phyloP scores from a whole-genome alignment of 2,797 vertebrate species.

The Apogon talboti region DNA sequence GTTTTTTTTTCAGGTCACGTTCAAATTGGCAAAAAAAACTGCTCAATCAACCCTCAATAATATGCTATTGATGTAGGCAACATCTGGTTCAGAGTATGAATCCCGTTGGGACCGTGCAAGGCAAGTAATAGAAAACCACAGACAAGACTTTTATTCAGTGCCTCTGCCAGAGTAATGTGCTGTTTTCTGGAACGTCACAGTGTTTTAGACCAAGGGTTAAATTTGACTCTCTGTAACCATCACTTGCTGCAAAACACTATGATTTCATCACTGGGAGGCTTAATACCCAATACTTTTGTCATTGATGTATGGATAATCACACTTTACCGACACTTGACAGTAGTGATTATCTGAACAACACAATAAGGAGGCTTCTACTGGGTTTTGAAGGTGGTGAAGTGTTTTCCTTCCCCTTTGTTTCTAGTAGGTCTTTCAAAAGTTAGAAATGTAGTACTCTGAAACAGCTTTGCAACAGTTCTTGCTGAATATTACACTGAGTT shows the following conservation, averaged over 20 bases:
- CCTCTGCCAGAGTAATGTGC: not conserved
- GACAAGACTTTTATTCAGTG: not conserved
- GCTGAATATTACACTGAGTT: too few species aligned
- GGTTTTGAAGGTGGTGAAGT: not conserved
- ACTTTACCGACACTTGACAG: not conserved
- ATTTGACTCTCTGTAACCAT: not conserved
- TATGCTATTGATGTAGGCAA: not conserved
- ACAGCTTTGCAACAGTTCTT: too few species aligned
- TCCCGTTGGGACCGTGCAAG: not conserved
- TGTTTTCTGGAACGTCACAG: too few species aligned
- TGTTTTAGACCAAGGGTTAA: not conserved
- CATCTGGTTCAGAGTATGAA: conserved; percentile 12
- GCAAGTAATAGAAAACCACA: conserved; percentile 15
- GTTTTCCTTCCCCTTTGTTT: too few species aligned
- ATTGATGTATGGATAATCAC: not conserved
- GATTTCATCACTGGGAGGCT: not conserved
- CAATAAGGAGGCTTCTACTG: too few species aligned
- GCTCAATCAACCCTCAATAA: not conserved
- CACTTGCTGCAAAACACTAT: not conserved
- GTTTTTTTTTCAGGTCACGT: not conserved
- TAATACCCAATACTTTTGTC: conserved; percentile 1
- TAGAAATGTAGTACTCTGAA: too few species aligned
- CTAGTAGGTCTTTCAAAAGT: too few species aligned
- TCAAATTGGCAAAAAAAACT: not conserved
- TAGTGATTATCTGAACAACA: too few species aligned